Base-by-base conservation (phyloP, 1,140 invertebrate species). In the Tyrophagus putrescentiae region DNA sequence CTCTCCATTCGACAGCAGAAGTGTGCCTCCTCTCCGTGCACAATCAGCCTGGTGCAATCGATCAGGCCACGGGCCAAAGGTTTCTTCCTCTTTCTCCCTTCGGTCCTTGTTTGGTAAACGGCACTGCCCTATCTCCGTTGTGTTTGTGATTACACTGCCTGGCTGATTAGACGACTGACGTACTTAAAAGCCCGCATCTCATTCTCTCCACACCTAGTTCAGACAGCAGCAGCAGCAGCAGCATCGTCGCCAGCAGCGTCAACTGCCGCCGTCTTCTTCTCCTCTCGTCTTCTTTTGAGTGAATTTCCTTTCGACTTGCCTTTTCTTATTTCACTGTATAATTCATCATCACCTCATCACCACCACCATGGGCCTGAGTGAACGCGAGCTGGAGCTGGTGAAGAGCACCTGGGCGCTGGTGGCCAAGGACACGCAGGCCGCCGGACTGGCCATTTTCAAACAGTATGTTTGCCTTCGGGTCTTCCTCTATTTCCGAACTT, bases 391-490 rank as follows among this genome's bases (percentile, higher is more conserved):
- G 42, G 70, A 70, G 53, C 68, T 72, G 23, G 70, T 79, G 18
- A 70, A 68, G 41, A 70, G 67, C 59, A 77, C 74, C 57, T 80
- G 78, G 78, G 70, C 67, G 13, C 63, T 75, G 36, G 69, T 77
- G 25, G 70, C 67, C 29, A 70, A 72, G 62, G 73, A 78, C 66
- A 66, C 73, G 0, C 72, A 75, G 18, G 68, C 66, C 34, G 72
- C 75, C 50, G 77, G 77, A 54, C 61, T 75, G 3, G 68, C 71
- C 4, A 67, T 79, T 27, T 76, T 79, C 67, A 44, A 70, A 58
- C 68, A 70, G 78, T 79, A 72, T 72, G 74, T 63, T 27, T 62
- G 60, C 39, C 58, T 60, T 21, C 7, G 27, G 4, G 6, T 28
- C 13, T 39, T 25, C 11, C 34, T 21, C 25, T 32, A 25, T 33